Evolutionary conservation across 2,797 vertebrate genomes (phyloP).

Genomic region (Micropoecilia bifurca): DNA sequence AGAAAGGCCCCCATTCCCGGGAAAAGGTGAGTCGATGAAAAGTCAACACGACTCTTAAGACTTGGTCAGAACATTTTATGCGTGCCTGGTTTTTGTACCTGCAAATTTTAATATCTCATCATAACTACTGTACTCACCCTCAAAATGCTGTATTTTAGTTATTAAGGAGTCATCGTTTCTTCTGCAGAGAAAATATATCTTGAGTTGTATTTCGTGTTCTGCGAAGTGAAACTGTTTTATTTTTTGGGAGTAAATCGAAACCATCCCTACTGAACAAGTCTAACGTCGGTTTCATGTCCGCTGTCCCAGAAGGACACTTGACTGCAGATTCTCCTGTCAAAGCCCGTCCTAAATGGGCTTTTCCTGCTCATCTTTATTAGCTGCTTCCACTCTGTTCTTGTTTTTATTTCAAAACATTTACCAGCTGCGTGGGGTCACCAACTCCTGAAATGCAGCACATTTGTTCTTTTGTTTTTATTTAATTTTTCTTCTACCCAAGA

Average conservation of each 20-base stretch:
- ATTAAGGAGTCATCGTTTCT: background rate
- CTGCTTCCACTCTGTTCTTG: constrained; percentile 10
- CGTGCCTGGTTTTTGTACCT: background rate
- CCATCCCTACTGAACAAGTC: constrained; percentile 9
- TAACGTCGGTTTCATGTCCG: constrained; percentile 20
- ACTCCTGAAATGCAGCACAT: constrained; percentile 15
- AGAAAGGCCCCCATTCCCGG: constrained; percentile 79
- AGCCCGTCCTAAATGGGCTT: constrained; percentile 33
- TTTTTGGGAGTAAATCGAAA: constrained; percentile 18
- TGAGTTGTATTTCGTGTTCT: background rate
- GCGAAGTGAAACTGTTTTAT: background rate
- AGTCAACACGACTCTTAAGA: background rate
- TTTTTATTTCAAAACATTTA: constrained; percentile 31
- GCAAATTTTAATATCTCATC: background rate
- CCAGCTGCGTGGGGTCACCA: background rate
- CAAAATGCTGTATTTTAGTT: background rate
- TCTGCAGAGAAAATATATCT: background rate
- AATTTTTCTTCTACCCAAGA: background rate
- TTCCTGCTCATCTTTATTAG: constrained; percentile 6
- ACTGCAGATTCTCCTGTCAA: constrained; percentile 41
- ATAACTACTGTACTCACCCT: constrained; percentile 3
- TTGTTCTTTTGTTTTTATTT: background rate
- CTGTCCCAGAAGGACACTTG: constrained; percentile 30
- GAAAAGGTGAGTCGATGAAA: constrained; percentile 79
- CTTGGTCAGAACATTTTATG: background rate